phyloP scores from a whole-genome alignment of 2,113 vertebrate species.

The Brachirus orientalis region DNA sequence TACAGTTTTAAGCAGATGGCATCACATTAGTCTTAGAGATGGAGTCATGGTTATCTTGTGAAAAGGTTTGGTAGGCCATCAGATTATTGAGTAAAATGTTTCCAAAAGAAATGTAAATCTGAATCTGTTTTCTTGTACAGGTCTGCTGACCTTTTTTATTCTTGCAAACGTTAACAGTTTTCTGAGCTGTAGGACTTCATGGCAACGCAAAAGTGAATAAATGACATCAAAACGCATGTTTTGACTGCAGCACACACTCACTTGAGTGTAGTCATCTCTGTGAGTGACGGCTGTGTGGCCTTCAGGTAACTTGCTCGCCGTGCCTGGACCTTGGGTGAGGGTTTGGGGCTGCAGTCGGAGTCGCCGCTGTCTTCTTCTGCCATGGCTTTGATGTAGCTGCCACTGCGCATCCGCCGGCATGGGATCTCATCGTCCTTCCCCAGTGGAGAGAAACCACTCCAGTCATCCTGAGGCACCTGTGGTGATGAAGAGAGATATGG shows the following conservation, averaged over 20 bases:
- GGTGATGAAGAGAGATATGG: conserved; percentile 19
- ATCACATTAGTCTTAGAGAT: too few species aligned
- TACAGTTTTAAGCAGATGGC: too few species aligned
- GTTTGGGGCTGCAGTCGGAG: conserved; percentile 92
- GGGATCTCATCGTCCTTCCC: conserved; percentile 92
- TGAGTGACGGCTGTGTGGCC: conserved; percentile 96
- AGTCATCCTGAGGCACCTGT: conserved; percentile 95
- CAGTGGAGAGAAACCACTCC: conserved; percentile 88
- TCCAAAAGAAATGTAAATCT: too few species aligned
- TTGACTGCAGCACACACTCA: too few species aligned
- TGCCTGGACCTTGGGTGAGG: conserved; percentile 93
- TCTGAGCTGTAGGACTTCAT: too few species aligned
- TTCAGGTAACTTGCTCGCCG: conserved; percentile 98
- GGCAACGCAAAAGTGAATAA: not conserved
- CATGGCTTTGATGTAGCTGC: conserved; percentile 98
- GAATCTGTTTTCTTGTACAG: too few species aligned
- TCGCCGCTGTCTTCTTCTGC: conserved; percentile 95
- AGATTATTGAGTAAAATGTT: too few species aligned
- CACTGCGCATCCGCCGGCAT: conserved; percentile 95
- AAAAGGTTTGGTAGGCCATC: too few species aligned
- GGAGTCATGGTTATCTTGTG: too few species aligned
- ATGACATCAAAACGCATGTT: not conserved
- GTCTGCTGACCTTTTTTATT: too few species aligned
- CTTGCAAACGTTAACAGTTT: too few species aligned
- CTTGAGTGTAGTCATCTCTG: conserved; percentile 95